Conservation (phyloP, 2,113 vertebrate species). For the Hiodon tergisus region DNA sequence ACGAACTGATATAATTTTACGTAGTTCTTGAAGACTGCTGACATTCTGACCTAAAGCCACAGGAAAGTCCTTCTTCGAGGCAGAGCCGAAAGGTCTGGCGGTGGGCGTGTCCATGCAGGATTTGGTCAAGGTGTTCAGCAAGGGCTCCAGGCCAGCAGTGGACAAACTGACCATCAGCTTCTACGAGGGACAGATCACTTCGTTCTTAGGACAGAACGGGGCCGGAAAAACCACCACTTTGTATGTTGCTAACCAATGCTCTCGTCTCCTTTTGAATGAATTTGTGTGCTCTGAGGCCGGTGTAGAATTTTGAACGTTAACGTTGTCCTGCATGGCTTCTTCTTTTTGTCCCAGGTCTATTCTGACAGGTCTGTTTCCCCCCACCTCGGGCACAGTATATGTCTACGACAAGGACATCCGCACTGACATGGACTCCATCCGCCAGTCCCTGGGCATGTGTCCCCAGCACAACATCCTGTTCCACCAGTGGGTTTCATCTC, state of each 20-base stretch:
- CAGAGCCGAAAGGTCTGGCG: conserved; percentile 69
- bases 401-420: conserved; percentile 72
- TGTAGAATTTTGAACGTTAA: too few species aligned
- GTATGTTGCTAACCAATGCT: conserved; percentile 34
- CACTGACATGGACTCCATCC: conserved; percentile 64
- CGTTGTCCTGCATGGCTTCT: too few species aligned
- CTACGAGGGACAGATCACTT: conserved; percentile 70
- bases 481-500: conserved; percentile 51
- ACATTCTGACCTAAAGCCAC: conserved; percentile 15
- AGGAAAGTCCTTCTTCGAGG: conserved; percentile 81
- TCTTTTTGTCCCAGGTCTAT: conserved; percentile 64
- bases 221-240: conserved; percentile 72
- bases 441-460: conserved; percentile 77
- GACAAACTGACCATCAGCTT: conserved; percentile 65
- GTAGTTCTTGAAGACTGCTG: too few species aligned
- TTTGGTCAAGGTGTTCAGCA: conserved; percentile 76
- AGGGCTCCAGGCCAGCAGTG: conserved; percentile 62
- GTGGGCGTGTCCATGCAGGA: conserved; percentile 82
- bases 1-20: too few species aligned
- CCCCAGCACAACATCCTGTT: conserved; percentile 80
- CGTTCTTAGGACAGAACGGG: conserved; percentile 70
- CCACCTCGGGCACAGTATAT: conserved; percentile 74
- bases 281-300: too few species aligned
- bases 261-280: too few species aligned
- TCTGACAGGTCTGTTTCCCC: conserved; percentile 73